Evolutionary conservation across 1,140 invertebrate genomes (phyloP), one percentile per base, ranked within the genome.

Genomic region (Papilio polytes): DNA sequence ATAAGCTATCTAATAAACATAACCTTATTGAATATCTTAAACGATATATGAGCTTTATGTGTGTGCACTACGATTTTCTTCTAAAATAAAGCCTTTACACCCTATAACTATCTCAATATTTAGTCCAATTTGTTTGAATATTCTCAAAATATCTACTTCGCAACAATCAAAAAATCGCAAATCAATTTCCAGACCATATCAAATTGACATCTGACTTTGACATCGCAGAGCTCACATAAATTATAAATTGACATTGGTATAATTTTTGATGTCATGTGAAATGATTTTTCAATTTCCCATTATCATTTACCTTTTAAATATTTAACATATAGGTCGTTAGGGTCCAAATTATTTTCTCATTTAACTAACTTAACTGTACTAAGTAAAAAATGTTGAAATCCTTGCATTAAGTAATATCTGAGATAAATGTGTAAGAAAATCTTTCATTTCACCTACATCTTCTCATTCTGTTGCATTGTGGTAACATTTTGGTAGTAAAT

Each of bases 1-100:
- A 70, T 70, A 70, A 70, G 63, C 63, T 70, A 70, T 70, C 10
- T 70, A 18, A 70, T 70, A 70, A 70, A 70, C 63, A 70, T 70
- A 70, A 70, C 63, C 63, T 70, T 70, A 15, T 31, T 70, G 1
- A 70, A 15, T 70, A 31, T 70, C 22, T 70, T 70, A 70, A 15
- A 31, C 3, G 63, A 70, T 31, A 36, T 70, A 70, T 70, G 18
- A 7, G 9, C 13, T 31, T 36, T 13, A 70, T 70, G 26, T 31
- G 13, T 2, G 26, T 18, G 12, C 15, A 31, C 26, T 15, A 6
- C 6, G 12, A 70, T 70, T 70, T 70, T 31, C 26, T 31, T 70
- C 1, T 3, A 26, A 31, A 7, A 6, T 70, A 0, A 70, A 31
- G 22, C 12, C 9, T 70, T 70, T 12, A 36, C 13, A 70, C 26